Conservation (phyloP, 2,113 vertebrate species). For the Phalacrocorax aristotelis region DNA sequence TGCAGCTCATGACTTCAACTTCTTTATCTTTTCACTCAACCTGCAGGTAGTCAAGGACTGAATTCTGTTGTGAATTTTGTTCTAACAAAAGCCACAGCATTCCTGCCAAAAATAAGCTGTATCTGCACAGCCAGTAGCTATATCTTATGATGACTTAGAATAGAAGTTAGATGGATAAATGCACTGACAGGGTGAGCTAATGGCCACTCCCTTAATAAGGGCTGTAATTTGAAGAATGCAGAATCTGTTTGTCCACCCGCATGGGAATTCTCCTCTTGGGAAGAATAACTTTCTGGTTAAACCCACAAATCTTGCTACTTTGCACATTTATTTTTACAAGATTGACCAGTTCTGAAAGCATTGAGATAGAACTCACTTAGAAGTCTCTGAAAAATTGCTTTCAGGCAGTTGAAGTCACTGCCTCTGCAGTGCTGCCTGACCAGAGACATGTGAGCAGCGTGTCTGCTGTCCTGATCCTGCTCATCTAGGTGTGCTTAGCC, state of each 20-base stretch:
- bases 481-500: background rate
- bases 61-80: background rate
- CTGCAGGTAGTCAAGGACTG: background rate
- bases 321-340: background rate
- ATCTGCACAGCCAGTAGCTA: slow-evolving; percentile 23
- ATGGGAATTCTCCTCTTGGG: slow-evolving; percentile 28
- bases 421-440: background rate
- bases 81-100: background rate
- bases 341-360: background rate
- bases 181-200: slow-evolving; percentile 30
- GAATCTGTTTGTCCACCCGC: slow-evolving; percentile 16
- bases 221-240: slow-evolving; percentile 48
- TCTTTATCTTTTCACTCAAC: background rate
- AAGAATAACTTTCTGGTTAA: background rate
- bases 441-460: background rate
- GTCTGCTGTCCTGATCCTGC: background rate
- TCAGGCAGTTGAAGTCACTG: background rate
- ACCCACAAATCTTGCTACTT: background rate
- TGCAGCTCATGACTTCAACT: background rate
- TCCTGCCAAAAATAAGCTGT: slow-evolving; percentile 43
- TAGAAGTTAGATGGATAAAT: slow-evolving; percentile 49
- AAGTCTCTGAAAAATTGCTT: background rate
- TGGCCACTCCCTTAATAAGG: slow-evolving; percentile 51
- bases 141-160: slow-evolving; percentile 40
- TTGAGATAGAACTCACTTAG: background rate